Conservation (phyloP, 2,888 invertebrate species). For the Bruchidius siliquastri region DNA sequence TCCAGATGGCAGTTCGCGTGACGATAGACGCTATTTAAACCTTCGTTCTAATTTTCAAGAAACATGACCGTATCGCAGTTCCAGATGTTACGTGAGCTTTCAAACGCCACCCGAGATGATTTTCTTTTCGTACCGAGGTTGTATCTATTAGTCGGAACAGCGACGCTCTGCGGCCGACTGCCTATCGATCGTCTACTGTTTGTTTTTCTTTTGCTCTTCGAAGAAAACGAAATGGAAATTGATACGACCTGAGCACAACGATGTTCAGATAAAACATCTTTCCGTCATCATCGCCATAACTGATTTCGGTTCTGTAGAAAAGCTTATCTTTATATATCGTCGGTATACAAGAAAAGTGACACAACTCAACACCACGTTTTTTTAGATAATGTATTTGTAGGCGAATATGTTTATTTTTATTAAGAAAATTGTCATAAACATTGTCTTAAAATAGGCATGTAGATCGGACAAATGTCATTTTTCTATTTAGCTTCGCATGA, state of each 20-base stretch:
- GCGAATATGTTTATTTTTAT: too few species aligned
- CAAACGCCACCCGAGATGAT: background rate
- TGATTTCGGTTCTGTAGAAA: too few species aligned
- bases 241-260: background rate
- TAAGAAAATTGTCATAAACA: too few species aligned
- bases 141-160: background rate
- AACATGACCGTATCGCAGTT: slow-evolving; percentile 2
- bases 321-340: too few species aligned
- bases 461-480: too few species aligned
- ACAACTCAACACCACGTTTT: too few species aligned
- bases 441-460: too few species aligned
- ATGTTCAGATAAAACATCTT: background rate
- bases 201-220: background rate
- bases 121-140: background rate
- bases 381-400: too few species aligned
- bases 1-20: background rate
- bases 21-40: background rate
- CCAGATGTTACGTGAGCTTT: slow-evolving; percentile 10
- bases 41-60: background rate
- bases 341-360: too few species aligned
- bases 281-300: background rate
- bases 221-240: background rate
- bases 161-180: background rate
- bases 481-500: too few species aligned
- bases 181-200: background rate